A percentile compares a stretch with the other conserved stretches of the same genome.
Evolutionary conservation across 2,113 vertebrate genomes (phyloP).

Genomic region (Corydoras maculifer): DNA sequence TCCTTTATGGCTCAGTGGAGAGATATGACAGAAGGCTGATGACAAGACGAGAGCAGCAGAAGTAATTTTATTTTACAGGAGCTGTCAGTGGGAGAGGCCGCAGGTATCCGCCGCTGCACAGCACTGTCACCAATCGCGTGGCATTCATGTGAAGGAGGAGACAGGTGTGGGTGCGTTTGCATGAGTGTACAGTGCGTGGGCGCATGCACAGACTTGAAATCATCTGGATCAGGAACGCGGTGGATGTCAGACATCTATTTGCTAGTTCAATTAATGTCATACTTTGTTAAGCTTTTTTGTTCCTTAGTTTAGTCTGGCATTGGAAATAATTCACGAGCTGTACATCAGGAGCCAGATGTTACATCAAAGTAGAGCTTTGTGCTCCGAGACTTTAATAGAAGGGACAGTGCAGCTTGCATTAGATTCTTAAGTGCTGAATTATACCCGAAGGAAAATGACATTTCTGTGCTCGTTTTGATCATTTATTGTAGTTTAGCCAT

Average conservation of each 20-base stretch:
- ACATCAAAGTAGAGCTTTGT: neutral
- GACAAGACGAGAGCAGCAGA: slow-evolving; percentile 19
- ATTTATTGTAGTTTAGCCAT: neutral
- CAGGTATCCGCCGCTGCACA: slow-evolving; percentile 1
- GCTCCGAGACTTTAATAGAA: neutral
- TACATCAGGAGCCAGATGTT: slow-evolving; percentile 1
- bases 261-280: slow-evolving; percentile 12
- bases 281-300: slow-evolving; percentile 15
- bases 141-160: slow-evolving; percentile 16
- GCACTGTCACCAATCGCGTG: slow-evolving; percentile 22
- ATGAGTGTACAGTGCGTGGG: slow-evolving; percentile 13
- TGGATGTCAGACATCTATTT: slow-evolving; percentile 4
- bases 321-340: neutral
- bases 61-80: slow-evolving; percentile 29
- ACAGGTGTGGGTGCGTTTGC: slow-evolving; percentile 24
- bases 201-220: neutral
- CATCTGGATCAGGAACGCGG: neutral
- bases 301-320: neutral
- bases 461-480: too few species aligned
- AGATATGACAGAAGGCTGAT: slow-evolving; percentile 15
- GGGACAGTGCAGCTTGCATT: neutral
- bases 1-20: slow-evolving; percentile 21
- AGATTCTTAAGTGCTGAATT: too few species aligned
- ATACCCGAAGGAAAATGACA: too few species aligned
- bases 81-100: slow-evolving; percentile 22